phyloP scores from a whole-genome alignment of 2,888 invertebrate genomes.

The Hartigia nigra region DNA sequence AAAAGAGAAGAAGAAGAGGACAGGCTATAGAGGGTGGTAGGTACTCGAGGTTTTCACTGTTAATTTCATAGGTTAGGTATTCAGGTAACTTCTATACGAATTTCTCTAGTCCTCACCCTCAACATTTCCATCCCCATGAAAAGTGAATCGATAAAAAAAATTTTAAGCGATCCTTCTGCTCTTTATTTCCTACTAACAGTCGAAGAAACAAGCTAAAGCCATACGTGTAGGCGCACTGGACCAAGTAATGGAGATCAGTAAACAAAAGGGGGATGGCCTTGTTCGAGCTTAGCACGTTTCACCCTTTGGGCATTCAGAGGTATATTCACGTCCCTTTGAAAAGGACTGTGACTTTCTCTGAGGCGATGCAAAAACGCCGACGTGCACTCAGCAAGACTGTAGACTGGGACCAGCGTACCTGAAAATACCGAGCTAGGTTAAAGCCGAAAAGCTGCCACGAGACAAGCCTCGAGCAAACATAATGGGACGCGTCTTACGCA shows the following conservation, averaged over 20 bases:
- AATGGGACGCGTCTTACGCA: constrained; percentile 38
- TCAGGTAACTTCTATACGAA: neutral
- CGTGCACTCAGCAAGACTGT: neutral
- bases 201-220: neutral
- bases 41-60: neutral
- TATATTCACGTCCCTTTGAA: neutral
- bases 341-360: neutral
- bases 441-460: constrained; percentile 19
- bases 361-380: constrained; percentile 4
- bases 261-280: neutral
- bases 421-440: neutral
- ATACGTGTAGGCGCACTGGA: neutral
- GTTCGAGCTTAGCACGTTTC: neutral
- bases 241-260: neutral
- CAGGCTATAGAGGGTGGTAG: neutral
- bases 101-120: neutral
- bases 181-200: neutral
- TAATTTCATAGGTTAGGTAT: neutral
- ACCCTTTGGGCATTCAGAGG: neutral
- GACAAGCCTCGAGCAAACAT: constrained; percentile 38
- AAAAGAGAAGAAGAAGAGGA: neutral
- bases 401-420: neutral
- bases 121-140: neutral
- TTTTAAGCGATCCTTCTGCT: neutral
- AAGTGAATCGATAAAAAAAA: neutral